phyloP scores from a whole-genome alignment of 2,797 vertebrate genomes.

The Diplodus sargus region DNA sequence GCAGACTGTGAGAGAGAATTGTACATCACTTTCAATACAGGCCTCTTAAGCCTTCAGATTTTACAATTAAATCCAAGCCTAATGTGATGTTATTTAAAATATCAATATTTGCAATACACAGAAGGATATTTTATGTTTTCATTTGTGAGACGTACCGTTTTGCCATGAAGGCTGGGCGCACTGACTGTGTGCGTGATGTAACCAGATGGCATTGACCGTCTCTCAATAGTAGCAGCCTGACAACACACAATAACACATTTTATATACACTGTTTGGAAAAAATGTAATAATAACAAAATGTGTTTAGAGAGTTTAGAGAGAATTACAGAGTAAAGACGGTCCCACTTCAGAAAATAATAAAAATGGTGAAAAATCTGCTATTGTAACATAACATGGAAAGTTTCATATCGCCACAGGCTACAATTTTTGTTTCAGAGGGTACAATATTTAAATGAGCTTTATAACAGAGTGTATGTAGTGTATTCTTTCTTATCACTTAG shows the following conservation, averaged over 20 bases:
- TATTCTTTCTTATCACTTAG: slow-evolving; percentile 2
- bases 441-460: neutral
- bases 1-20: neutral
- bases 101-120: neutral
- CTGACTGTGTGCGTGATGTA: slow-evolving; percentile 98
- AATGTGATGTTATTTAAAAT: neutral
- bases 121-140: neutral
- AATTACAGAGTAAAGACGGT: slow-evolving; percentile 5
- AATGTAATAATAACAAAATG: neutral
- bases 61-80: neutral
- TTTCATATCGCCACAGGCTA: neutral
- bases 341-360: neutral
- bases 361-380: neutral
- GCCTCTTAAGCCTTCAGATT: neutral
- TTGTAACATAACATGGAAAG: neutral
- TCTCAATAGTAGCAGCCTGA: slow-evolving; percentile 90
- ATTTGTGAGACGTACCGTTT: slow-evolving; percentile 88
- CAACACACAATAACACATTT: slow-evolving; percentile 47
- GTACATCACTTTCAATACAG: neutral
- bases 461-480: neutral
- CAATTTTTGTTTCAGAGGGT: neutral
- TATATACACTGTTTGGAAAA: neutral
- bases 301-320: neutral
- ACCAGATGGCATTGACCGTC: slow-evolving; percentile 92
- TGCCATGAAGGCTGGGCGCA: slow-evolving; percentile 95